A percentile compares a stretch with the other conserved stretches of the same genome.
Conservation (phyloP, 2,888 invertebrate genomes). For the Pyralis farinalis region DNA sequence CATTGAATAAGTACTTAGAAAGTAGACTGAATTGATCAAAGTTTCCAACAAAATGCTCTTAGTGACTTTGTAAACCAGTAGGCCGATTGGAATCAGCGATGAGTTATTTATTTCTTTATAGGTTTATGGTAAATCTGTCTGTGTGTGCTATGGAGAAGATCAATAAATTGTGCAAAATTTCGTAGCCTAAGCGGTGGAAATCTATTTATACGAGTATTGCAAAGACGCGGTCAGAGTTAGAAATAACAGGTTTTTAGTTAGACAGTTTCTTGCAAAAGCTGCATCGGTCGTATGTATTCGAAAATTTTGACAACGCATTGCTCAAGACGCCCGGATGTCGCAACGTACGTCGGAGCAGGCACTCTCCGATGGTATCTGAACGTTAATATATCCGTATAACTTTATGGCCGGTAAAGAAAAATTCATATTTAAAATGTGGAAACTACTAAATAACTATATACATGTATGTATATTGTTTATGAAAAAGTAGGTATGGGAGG, state of each 20-base stretch:
- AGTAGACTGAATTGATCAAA: too few species aligned
- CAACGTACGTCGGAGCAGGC: slow-evolving; percentile 4
- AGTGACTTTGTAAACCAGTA: too few species aligned
- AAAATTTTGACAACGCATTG: slow-evolving; percentile 5
- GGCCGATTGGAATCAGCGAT: too few species aligned
- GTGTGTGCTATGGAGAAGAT: not conserved
- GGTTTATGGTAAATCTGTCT: too few species aligned
- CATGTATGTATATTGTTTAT: too few species aligned
- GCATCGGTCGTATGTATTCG: not conserved
- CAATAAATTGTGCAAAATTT: slow-evolving; percentile 14
- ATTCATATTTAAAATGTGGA: not conserved
- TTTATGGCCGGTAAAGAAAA: too few species aligned
- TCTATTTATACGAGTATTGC: slow-evolving; percentile 13
- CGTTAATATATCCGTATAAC: too few species aligned
- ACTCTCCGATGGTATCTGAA: not conserved
- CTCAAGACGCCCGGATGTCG: not conserved
- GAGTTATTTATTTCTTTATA: too few species aligned
- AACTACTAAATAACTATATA: too few species aligned
- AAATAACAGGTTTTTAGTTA: slow-evolving; percentile 14
- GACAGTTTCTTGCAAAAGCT: slow-evolving; percentile 9
- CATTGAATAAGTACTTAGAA: too few species aligned
- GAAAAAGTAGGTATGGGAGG: too few species aligned
- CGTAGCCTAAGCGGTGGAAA: slow-evolving; percentile 11
- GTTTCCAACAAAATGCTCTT: too few species aligned
- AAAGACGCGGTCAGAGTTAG: slow-evolving; percentile 12